These are phyloP conservation scores for Takifugu ocellatus DNA, from an alignment of 2,797 vertebrate genomes.

Conservation along the genomic window DNA sequence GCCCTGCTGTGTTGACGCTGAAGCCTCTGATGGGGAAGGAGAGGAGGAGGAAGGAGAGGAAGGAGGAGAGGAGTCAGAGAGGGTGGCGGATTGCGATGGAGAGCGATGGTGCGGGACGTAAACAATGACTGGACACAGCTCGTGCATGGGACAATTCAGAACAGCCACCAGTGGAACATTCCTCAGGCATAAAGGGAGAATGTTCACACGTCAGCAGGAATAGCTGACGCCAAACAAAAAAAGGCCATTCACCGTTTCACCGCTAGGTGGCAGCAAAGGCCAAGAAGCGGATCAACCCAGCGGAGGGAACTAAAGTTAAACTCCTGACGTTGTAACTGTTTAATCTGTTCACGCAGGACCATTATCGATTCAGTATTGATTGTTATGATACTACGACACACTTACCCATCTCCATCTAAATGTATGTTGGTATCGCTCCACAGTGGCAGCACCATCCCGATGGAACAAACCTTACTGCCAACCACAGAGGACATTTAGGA, in stretches of 20 bases:
- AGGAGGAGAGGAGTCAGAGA: conserved; percentile 22
- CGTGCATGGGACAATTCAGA: conserved; percentile 48
- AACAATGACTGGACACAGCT: conserved; percentile 44
- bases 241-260: conserved; percentile 15
- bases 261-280: conserved; percentile 42
- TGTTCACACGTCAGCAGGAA: conserved; percentile 66
- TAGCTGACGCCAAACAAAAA: background rate
- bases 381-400: background rate
- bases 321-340: background rate
- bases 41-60: conserved; percentile 27
- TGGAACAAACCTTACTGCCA: conserved; percentile 84
- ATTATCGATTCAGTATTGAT: background rate
- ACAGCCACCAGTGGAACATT: conserved; percentile 65
- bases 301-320: background rate
- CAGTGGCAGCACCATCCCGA: conserved; percentile 94
- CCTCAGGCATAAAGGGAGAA: conserved; percentile 49
- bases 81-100: conserved; percentile 12
- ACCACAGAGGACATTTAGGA: conserved; percentile 20
- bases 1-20: conserved; percentile 90
- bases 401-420: conserved; percentile 94
- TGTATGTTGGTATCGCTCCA: conserved; percentile 98
- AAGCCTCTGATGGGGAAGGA: conserved; percentile 82
- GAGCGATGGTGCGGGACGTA: conserved; percentile 16
- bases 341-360: background rate
- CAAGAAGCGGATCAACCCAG: conserved; percentile 2